Evolutionary conservation across 2,888 invertebrate genomes (phyloP).

Genomic region (Corbicula japonica): DNA sequence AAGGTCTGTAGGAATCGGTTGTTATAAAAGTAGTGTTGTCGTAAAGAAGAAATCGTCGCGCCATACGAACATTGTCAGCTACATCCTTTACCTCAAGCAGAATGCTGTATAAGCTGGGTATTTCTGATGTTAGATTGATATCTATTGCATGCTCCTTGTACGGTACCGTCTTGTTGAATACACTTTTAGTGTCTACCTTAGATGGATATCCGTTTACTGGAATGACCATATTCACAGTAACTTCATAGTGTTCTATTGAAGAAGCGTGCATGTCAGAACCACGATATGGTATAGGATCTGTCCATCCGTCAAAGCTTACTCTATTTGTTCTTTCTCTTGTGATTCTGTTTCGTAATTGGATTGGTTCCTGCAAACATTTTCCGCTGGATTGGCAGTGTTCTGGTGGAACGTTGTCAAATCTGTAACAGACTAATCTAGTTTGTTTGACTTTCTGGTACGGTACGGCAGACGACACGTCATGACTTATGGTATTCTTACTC

Average conservation of each 20-base stretch:
- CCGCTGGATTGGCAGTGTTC: slow-evolving; percentile 40
- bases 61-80: slow-evolving; percentile 51
- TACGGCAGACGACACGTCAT: neutral
- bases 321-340: slow-evolving; percentile 39
- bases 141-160: neutral
- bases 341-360: slow-evolving; percentile 35
- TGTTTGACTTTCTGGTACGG: slow-evolving; percentile 21
- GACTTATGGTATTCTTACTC: slow-evolving; percentile 11
- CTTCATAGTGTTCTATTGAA: slow-evolving; percentile 48
- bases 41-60: slow-evolving; percentile 59
- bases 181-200: slow-evolving; percentile 5
- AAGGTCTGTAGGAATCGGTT: slow-evolving; percentile 3
- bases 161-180: neutral
- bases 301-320: slow-evolving; percentile 60
- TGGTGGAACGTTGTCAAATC: slow-evolving; percentile 45
- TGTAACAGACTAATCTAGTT: slow-evolving; percentile 41
- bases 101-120: slow-evolving; percentile 56
- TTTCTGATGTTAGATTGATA: slow-evolving; percentile 1
- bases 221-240: slow-evolving; percentile 37
- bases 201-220: neutral
- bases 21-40: slow-evolving; percentile 55
- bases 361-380: slow-evolving; percentile 47
- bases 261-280: slow-evolving; percentile 55
- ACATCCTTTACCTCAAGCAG: slow-evolving; percentile 50
- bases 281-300: slow-evolving; percentile 57